Evolutionary conservation across 2,888 invertebrate genomes (phyloP).

Genomic region (Erebia aethiops): DNA sequence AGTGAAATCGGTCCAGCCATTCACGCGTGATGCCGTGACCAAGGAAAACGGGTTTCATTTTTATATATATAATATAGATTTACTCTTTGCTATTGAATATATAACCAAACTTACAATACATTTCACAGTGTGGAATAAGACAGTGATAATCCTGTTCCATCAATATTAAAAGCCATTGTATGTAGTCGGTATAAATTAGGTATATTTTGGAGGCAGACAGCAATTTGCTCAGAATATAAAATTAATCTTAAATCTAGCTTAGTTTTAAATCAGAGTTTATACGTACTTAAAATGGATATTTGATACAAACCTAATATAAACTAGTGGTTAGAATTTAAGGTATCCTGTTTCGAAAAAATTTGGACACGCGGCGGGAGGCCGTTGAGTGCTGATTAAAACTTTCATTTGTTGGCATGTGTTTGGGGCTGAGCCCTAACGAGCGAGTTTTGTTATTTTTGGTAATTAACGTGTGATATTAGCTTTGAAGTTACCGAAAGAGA

Average conservation of each 20-base stretch:
- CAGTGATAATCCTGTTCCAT: too few species aligned
- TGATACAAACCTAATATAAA: conserved; percentile 17
- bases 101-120: too few species aligned
- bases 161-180: too few species aligned
- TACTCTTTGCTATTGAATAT: too few species aligned
- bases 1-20: too few species aligned
- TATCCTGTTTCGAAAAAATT: conserved; percentile 46
- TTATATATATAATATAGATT: too few species aligned
- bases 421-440: conserved; percentile 44
- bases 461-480: conserved; percentile 28
- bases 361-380: conserved; percentile 52
- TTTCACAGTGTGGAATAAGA: too few species aligned
- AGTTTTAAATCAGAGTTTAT: too few species aligned
- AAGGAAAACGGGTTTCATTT: too few species aligned
- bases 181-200: too few species aligned
- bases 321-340: conserved; percentile 41
- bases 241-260: neutral
- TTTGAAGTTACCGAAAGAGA: neutral
- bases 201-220: too few species aligned
- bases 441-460: conserved; percentile 44
- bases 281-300: neutral
- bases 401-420: conserved; percentile 63
- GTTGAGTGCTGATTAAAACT: conserved; percentile 69
- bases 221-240: neutral
- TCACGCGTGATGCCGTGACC: too few species aligned